Evolutionary conservation across 2,888 invertebrate species (phyloP).

Genomic region (Heliconius cydno): DNA sequence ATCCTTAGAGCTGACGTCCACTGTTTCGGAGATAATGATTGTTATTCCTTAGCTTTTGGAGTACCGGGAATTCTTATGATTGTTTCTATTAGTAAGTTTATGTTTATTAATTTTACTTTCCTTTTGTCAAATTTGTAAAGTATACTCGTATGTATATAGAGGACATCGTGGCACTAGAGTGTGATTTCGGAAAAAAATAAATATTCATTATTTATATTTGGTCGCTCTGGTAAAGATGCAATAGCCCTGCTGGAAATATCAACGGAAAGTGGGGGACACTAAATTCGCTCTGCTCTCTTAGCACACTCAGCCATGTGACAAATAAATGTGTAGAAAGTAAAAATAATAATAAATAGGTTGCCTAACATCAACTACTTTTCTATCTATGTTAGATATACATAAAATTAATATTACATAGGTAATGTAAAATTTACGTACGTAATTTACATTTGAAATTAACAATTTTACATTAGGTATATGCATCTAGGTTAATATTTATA

Average conservation of each 20-base stretch:
- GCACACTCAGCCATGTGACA: no score
- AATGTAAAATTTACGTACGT: not conserved
- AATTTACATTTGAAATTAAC: not conserved
- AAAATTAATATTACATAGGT: not conserved
- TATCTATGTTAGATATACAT: not conserved
- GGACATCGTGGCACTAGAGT: no score
- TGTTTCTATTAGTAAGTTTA: constrained; percentile 87
- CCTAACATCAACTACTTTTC: not conserved
- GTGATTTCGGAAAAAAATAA: no score
- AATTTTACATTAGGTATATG: not conserved
- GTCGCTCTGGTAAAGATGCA: no score
- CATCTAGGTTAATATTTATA: constrained; percentile 25
- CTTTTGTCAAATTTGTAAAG: not conserved
- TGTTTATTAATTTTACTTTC: not conserved
- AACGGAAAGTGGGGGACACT: no score
- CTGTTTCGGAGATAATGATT: constrained; percentile 90
- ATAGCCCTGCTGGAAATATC: no score
- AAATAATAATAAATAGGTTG: not conserved
- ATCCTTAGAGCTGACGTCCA: constrained; percentile 90
- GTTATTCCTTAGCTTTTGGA: constrained; percentile 94
- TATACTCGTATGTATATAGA: no score
- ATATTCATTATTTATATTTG: no score
- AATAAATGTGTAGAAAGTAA: not conserved
- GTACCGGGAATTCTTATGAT: constrained; percentile 95
- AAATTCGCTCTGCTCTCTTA: no score